A percentile compares a stretch with the other conserved stretches of the same genome.
These are phyloP conservation scores for Drosophila conformis DNA, from an alignment of 2,888 invertebrate genomes.

Conservation along the genomic window DNA sequence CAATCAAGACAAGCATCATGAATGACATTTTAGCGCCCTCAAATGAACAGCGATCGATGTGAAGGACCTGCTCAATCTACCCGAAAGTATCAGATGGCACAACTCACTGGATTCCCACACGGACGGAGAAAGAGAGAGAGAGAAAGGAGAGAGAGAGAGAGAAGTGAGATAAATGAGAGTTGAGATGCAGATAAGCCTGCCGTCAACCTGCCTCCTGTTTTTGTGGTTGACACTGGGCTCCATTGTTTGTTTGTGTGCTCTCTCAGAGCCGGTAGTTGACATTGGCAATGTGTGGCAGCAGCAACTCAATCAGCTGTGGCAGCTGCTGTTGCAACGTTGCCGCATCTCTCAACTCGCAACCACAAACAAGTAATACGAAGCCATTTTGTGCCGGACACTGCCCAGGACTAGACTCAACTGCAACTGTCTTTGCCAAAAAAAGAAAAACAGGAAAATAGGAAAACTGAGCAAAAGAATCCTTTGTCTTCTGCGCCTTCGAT, in stretches of 20 bases:
- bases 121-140: neutral
- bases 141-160: neutral
- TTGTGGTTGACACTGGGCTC: slow-evolving; percentile 59
- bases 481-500: slow-evolving; percentile 57
- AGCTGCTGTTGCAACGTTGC: slow-evolving; percentile 50
- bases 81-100: slow-evolving; percentile 64
- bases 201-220: slow-evolving; percentile 51
- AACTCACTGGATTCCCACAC: slow-evolving; percentile 50
- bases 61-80: slow-evolving; percentile 53
- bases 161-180: slow-evolving; percentile 9
- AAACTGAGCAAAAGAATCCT: slow-evolving; percentile 28
- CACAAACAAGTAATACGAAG: slow-evolving; percentile 60
- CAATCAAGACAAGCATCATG: slow-evolving; percentile 68
- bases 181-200: slow-evolving; percentile 65
- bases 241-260: slow-evolving; percentile 35
- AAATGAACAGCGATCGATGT: slow-evolving; percentile 42
- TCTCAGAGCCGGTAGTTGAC: slow-evolving; percentile 55
- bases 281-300: slow-evolving; percentile 63
- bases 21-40: slow-evolving; percentile 65
- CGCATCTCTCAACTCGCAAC: slow-evolving; percentile 37
- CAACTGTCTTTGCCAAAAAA: slow-evolving; percentile 35
- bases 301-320: slow-evolving; percentile 61
- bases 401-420: slow-evolving; percentile 4
- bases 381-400: slow-evolving; percentile 54
- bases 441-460: slow-evolving; percentile 5